Base-by-base conservation (phyloP, 2,113 vertebrate genomes). In the Albula glossodonta region DNA sequence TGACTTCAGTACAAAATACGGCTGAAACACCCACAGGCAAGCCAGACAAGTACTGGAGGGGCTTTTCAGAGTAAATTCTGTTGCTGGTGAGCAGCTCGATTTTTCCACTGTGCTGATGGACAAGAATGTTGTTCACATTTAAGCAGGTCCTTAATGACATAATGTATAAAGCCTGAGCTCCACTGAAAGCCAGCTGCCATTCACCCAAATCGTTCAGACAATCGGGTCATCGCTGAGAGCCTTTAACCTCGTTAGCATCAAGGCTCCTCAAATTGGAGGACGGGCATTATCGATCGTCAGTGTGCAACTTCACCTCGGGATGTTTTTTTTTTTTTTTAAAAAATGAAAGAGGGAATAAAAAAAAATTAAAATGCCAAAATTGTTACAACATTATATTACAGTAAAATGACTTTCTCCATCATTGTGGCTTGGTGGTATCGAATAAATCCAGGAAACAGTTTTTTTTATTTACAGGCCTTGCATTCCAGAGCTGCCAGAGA, bases 121-220 rank as follows among this genome's bases (percentile, higher is more conserved):
- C 83, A 84, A 60, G 19, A 87, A 82, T 22, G 31, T 78, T 41
- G 88, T 66, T 83, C 66, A 70, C 5, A 60, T 79, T 51, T 80
- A 51, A 79, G 80, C 57, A 15, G 80, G 85, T 15, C 51, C 80
- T 81, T 83, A 86, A 90, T 88, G 85, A 88, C 87, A 88, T 25
- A 80, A 87, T 83, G 81, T 78, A 63, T 78, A 51, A 89, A 88
- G 85, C 87, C 63, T 51, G 53, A 51, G 87, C 86, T 86, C 78
- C 13, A 56, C 48, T 80, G 12, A 56, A 52, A 84, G 50, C 70
- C 86, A 83, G 77, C 2, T n/a, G 49, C 57, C 56, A 84, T 66
- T 13, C 51, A 15, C 57, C 85, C 52, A n/a, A 25, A 83, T 78
- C 70, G 31, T 83, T 79, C 66, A 49, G 83, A 78, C 48, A 48